Base-by-base conservation (phyloP, 2,797 vertebrate species). In the Enteromius treurensis region DNA sequence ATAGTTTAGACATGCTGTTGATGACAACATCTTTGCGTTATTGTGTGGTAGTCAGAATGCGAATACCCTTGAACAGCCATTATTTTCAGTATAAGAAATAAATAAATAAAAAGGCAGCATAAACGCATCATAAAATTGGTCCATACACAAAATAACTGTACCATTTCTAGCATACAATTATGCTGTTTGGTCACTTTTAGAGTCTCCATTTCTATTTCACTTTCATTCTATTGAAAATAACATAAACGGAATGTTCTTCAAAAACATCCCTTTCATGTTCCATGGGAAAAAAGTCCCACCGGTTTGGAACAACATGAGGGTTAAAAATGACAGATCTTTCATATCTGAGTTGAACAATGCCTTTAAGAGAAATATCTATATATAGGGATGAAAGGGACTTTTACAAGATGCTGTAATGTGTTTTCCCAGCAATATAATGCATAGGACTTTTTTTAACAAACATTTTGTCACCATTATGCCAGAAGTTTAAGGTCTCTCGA, bases 51-150 rank as follows among this genome's bases (percentile, higher is more conserved):
- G 17, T 26, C 15, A 77, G n/a, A 29, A 29, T 5, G 9, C 14
- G 40, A 11, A 55, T 23, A n/a, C 37, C 9, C 40, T 29, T 10
- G n/a, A 15, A 23, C 13, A n/a, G 15, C 10, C n/a, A 77, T 47
- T 77, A 77, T 77, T 77, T 45, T 29, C n/a, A 76, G 73, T 58
- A 76, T 34, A n/a, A 11, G 11, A 3, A 42, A 40, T n/a, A n/a
- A n/a, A n/a, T n/a, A 42, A 42, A 42, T 2, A 11, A 42, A 42
- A 42, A 42, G 40, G 10, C 73, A 45, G 40, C 34, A 42, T 15
- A 42, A 58, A 45, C 21, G 1, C 32, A 47, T 73, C 23, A 45
- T 14, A 45, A 70, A 23, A 32, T 47, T 15, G 7, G 23, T 47
- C n/a, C 23, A 49, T 73, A 17, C 14, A 40, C 0, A 68, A n/a